Base-by-base conservation (phyloP, 2,888 invertebrate genomes). In the Tholera decimalis region DNA sequence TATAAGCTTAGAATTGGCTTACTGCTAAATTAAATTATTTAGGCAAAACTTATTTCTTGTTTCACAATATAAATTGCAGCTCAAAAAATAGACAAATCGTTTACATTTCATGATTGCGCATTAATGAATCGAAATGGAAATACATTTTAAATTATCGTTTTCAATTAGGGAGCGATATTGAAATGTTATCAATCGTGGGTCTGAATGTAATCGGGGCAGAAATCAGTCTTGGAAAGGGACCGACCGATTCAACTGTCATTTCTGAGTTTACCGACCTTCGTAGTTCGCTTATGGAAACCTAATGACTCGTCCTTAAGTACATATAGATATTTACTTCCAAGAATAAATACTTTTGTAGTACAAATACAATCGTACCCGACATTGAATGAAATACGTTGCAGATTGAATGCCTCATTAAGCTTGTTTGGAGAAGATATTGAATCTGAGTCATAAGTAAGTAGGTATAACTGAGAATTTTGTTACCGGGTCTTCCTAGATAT, bases 181-280 rank as follows among this genome's bases (percentile, higher is more conserved):
- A 67, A 75, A 67, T 68, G 67, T 69, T 76, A 77, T 80, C 77
- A 83, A 82, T 82, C 72, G 73, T 62, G 69, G 74, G 73, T 46
- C 75, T 54, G 43, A 53, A 61, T 54, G 74, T 81, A 82, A 83
- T 85, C 78, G 68, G 61, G 69, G 49, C 35, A 59, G 73, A 63
- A 77, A 85, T 85, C 81, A 79, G 77, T 76, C 62, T 61, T 53
- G 72, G 54, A 64, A 63, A 68, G 58, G 80, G 79, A 75, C 70
- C 39, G 50, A 46, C 26, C 57, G 28, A 43, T 41, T 50, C 69
- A 67, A 57, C 58, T 71, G 60, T 76, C 78, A 73, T 83, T 79
- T 82, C 70, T 64, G 73, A 83, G 39, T 57, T 64, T 68, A 80
- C 67, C 68, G 76, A 73, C 72, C 82, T 61, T 41, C 54, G 54